Evolutionary conservation across 1,140 invertebrate species (phyloP).

Genomic region (Nebria ingens): DNA sequence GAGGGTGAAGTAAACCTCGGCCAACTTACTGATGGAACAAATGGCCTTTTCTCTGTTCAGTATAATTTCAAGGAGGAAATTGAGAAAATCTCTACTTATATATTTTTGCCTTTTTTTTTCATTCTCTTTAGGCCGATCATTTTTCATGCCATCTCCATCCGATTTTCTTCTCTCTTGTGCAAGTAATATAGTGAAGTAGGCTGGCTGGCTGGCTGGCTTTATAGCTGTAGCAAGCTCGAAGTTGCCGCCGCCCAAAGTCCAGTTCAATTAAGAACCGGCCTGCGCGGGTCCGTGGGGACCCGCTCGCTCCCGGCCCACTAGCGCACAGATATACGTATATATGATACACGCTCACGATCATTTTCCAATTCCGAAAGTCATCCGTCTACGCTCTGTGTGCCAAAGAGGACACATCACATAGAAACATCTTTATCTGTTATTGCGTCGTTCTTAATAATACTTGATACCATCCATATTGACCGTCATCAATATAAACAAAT

Average conservation of each 20-base stretch:
- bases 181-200: constrained; percentile 6
- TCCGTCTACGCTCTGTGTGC: constrained; percentile 3
- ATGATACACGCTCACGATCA: constrained; percentile 6
- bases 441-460: too few relatives aligned
- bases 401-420: neutral
- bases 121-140: constrained; percentile 32
- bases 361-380: constrained; percentile 4
- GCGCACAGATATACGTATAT: constrained; percentile 2
- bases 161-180: constrained; percentile 19
- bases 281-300: neutral
- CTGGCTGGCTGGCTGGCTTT: too few relatives aligned
- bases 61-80: constrained; percentile 34
- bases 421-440: too few relatives aligned
- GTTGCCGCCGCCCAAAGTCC: neutral
- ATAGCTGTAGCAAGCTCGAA: too few relatives aligned
- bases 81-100: constrained; percentile 33
- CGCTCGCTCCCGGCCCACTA: neutral
- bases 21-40: constrained; percentile 8
- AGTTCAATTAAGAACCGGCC: constrained; percentile 2
- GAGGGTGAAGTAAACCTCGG: constrained; percentile 1
- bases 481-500: too few relatives aligned
- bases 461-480: too few relatives aligned
- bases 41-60: constrained; percentile 21
- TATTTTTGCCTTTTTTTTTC: constrained; percentile 31
- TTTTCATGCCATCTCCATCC: constrained; percentile 33